Percentiles rank a stretch among this genome's conserved stretches.
phyloP scores from a whole-genome alignment of 2,888 invertebrate species.

The Cepaea hortensis region DNA sequence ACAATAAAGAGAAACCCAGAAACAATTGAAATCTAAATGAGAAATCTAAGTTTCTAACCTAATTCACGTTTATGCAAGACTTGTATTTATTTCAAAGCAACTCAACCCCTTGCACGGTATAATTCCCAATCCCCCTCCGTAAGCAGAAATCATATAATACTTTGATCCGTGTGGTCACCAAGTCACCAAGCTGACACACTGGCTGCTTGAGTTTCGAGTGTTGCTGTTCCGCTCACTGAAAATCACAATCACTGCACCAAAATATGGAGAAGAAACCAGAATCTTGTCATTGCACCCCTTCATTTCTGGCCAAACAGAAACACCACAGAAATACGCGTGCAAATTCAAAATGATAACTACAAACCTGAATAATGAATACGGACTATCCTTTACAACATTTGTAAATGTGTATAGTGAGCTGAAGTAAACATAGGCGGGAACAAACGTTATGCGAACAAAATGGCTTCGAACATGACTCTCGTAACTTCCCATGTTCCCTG shows the following conservation, averaged over 20 bases:
- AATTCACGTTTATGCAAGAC: too few relatives aligned
- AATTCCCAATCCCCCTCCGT: too few relatives aligned
- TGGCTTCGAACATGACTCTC: conserved; percentile 62
- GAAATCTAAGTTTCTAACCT: too few relatives aligned
- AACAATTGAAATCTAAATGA: too few relatives aligned
- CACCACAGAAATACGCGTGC: background rate
- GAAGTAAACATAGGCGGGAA: conserved; percentile 63
- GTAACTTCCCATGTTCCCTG: conserved; percentile 53
- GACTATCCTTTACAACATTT: conserved; percentile 45
- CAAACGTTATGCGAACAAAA: conserved; percentile 58
- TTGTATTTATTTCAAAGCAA: too few relatives aligned
- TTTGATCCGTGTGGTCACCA: too few relatives aligned
- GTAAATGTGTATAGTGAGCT: conserved; percentile 12
- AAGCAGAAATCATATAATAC: too few relatives aligned
- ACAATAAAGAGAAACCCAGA: too few relatives aligned
- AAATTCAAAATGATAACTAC: background rate
- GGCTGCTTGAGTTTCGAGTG: too few relatives aligned
- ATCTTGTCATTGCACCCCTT: background rate
- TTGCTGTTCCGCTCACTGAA: background rate
- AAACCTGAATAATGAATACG: conserved; percentile 2
- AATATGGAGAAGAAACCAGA: background rate
- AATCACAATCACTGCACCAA: background rate
- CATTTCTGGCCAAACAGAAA: background rate
- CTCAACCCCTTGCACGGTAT: too few relatives aligned
- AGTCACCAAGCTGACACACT: too few relatives aligned